Conservation (phyloP, 2,888 invertebrate species). For the Ecliptopera silaceata region DNA sequence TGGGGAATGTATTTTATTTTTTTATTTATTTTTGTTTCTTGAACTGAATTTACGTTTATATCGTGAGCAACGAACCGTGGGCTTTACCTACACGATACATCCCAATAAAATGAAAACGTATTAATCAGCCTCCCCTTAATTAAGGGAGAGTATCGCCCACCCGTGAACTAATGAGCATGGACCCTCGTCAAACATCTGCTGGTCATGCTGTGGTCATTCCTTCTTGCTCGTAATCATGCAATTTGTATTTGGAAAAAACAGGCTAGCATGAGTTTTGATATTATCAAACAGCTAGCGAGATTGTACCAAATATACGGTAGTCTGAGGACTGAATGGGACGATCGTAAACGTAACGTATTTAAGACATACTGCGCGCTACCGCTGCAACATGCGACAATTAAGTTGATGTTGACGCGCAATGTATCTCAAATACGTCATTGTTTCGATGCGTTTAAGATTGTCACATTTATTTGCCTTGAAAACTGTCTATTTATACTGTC, state of each 20-base stretch:
- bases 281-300: too few species aligned
- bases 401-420: too few species aligned
- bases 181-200: slow-evolving; percentile 31
- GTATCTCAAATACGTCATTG: too few species aligned
- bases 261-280: too few species aligned
- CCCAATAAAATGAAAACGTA: slow-evolving; percentile 20
- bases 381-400: too few species aligned
- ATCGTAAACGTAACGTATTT: too few species aligned
- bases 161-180: slow-evolving; percentile 41
- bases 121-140: slow-evolving; percentile 24
- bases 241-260: slow-evolving; percentile 16
- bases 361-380: too few species aligned
- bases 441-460: too few species aligned
- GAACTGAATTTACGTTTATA: not conserved
- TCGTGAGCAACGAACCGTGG: not conserved
- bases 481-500: too few species aligned
- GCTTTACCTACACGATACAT: not conserved
- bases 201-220: slow-evolving; percentile 41
- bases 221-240: slow-evolving; percentile 35
- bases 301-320: too few species aligned
- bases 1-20: not conserved
- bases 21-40: not conserved
- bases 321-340: too few species aligned
- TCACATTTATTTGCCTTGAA: too few species aligned
- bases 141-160: slow-evolving; percentile 16